Evolutionary conservation across 2,797 vertebrate genomes (phyloP).

Genomic region (Serranus cabrilla): DNA sequence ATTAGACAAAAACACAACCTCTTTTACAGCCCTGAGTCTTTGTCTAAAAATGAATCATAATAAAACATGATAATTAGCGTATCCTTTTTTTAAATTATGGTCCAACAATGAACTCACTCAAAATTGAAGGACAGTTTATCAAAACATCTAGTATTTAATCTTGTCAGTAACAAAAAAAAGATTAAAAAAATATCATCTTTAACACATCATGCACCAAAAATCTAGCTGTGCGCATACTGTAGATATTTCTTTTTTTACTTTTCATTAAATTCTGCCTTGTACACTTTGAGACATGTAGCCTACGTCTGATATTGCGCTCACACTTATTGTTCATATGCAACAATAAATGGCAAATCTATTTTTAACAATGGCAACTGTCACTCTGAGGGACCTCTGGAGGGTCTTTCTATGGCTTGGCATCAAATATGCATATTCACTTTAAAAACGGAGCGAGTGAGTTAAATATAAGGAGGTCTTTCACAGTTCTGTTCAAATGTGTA

Average conservation of each 20-base stretch:
- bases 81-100: background rate
- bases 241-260: background rate
- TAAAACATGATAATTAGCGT: too few relatives aligned
- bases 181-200: background rate
- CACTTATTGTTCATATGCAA: background rate
- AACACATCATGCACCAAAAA: background rate
- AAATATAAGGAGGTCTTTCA: slow-evolving; percentile 39
- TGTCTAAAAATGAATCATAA: too few relatives aligned
- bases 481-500: slow-evolving; percentile 43
- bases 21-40: too few relatives aligned
- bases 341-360: background rate
- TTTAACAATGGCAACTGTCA: background rate
- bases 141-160: background rate
- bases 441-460: slow-evolving; percentile 14
- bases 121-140: background rate
- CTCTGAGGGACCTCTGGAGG: background rate
- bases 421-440: slow-evolving; percentile 6
- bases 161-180: background rate
- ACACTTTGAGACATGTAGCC: background rate
- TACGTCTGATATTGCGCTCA: too few relatives aligned
- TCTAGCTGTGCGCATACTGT: background rate
- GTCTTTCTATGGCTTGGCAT: background rate
- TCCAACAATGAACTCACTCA: background rate
- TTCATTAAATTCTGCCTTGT: background rate
- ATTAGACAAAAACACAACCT: background rate